Evolutionary conservation across 2,888 invertebrate genomes (phyloP), one percentile per base, ranked within the genome.

Genomic region (Apamea anceps): DNA sequence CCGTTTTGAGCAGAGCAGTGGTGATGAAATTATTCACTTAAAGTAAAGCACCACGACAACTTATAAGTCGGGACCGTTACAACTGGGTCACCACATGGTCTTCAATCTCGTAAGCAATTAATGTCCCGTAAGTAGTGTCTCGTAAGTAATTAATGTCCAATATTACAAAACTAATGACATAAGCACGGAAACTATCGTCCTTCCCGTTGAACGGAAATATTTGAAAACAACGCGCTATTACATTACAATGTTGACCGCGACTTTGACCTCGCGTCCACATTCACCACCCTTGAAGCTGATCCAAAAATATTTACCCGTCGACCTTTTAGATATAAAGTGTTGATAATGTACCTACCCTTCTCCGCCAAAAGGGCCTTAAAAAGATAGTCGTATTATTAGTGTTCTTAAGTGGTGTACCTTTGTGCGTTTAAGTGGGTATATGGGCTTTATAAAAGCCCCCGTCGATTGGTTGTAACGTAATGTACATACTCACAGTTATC

Each of bases 241-340:
- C 72, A 68, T 86, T 60, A 78, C 62, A 60, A 21, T 75, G 72
- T 73, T 48, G 76, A 77, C 66, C 72, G 25, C 66, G 62, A 79
- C 66, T 65, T 57, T 73, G 77, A 77, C 78, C 86, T 79, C 70
- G 37, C 42, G 32, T 21, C 54, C 42, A 72, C 51, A 72, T 66
- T 72, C 62, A 76, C 71, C 66, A 66, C 28, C 65, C 75, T 68
- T 78, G 73, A 51, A 72, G 77, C 51, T 80, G 87, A 79, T 68
- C 85, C 85, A 78, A 74, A 86, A 85, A 87, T 85, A 86, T 82
- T 86, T 82, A 63, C 79, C 72, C 48, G 15, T 28, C 57, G 75
- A 76, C 77, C 85, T 80, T 79, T 81, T 70, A 32, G 54, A 81
- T 78, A 80, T 73, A 81, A 67, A 85, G 85, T 77, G 82, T 66